Conservation (phyloP, 2,888 invertebrate genomes). For the Nemurella pictetii region DNA sequence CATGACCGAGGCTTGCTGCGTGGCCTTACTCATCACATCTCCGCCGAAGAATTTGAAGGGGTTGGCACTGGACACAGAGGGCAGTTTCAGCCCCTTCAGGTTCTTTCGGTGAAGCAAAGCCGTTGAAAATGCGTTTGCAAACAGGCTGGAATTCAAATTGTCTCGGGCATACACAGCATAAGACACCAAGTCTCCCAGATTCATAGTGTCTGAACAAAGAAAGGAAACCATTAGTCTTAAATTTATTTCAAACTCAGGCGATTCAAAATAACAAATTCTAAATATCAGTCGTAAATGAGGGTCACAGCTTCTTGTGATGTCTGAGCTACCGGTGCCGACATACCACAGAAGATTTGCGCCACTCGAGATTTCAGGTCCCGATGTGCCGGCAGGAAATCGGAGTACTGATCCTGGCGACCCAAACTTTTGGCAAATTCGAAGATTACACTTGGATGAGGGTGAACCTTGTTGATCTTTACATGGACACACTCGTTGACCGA, state of each 20-base stretch:
- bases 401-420: constrained; percentile 68
- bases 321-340: no score
- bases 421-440: constrained; percentile 63
- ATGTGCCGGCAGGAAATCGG: constrained; percentile 73
- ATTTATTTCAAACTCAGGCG: no score
- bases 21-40: constrained; percentile 67
- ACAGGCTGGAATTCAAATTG: constrained; percentile 76
- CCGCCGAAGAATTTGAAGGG: constrained; percentile 83
- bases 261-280: no score
- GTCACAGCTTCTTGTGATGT: no score
- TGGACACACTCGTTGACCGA: neutral
- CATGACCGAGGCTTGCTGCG: constrained; percentile 66
- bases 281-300: no score
- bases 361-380: constrained; percentile 70
- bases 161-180: constrained; percentile 72
- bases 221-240: neutral
- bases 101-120: constrained; percentile 74
- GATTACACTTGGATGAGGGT: constrained; percentile 55
- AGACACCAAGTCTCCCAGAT: constrained; percentile 70
- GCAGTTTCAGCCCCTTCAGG: constrained; percentile 69
- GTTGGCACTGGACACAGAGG: constrained; percentile 75
- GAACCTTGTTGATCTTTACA: constrained; percentile 30
- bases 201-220: constrained; percentile 63
- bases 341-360: constrained; percentile 69
- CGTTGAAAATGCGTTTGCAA: constrained; percentile 77